Base-by-base conservation (phyloP, 2,888 invertebrate species). In the Salticus scenicus region DNA sequence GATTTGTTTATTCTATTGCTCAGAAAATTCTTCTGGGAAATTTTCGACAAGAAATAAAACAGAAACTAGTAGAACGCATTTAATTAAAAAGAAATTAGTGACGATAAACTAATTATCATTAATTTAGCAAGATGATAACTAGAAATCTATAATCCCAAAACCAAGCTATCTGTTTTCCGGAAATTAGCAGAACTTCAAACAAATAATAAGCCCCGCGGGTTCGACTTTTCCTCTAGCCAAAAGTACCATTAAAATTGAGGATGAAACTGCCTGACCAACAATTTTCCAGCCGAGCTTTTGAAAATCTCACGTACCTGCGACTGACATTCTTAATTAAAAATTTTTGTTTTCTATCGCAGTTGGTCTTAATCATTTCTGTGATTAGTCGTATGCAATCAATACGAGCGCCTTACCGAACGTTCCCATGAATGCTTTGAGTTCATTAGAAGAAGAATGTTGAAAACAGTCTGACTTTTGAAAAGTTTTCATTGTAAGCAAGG, bases 261-360 rank as follows among this genome's bases (percentile, higher is more conserved):
- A 57, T 57, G 57, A 57, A 57, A 17, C 17, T 57, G 57, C 57
- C 57, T 57, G 57, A 57, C 57, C 57, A 57, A 57, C 57, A 57
- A 57, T 57, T 57, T 24, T 20, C 8, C 14, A 57, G 57, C 24
- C 57, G 20, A 17, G 24, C 57, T n/a, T 57, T 57, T 57, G 57
- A 57, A 57, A 57, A 57, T 57, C 64, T 79, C 42, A 20, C 69
- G 57, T 69, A 67, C 42, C 74, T 81, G 81, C 69, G 57, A 57
- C 28, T 69, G 81, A 81, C 81, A 74, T 81, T 64, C 57, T 74
- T 81, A 81, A 81, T 81, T 81, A 81, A 77, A 67, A 81, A 81
- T 81, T 74, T 74, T 81, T 33, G 37, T 37, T 81, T 57, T 57
- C 57, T 24, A 57, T 57, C 17, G 57, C 57, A 57, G 57, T 57